Base-by-base conservation (phyloP, 2,113 vertebrate species). In the Misgurnus anguillicaudatus region DNA sequence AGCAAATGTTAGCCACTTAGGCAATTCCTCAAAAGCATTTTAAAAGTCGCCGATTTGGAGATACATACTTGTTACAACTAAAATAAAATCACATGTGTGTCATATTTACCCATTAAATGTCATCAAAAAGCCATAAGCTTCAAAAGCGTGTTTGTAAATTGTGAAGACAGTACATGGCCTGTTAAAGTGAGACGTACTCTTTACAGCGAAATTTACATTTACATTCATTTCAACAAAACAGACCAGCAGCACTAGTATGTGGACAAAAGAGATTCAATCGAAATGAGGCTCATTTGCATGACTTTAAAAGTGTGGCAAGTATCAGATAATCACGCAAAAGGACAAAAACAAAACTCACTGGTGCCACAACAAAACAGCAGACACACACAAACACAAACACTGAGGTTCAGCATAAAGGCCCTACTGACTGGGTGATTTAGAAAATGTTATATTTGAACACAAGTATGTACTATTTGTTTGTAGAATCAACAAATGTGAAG, bases 291-390 rank as follows among this genome's bases (percentile, higher is more conserved):
- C 14, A 74, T 74, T 74, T 62, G 72, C 72, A 48, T 74, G 72
- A 62, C 57, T 74, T 47, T 47, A 74, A n/a, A 48, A 77, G 69
- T 75, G 71, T 69, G 38, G 51, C 65, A 9, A 1, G 9, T 57
- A 58, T 17, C 51, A 51, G 70, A 65, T 48, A n/a, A 47, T 60
- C 55, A 17, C 0, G 57, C 39, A 69, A 77, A 77, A 48, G 72
- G 17, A 17, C 17, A 11, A 1, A 14, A 61, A 65, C 45, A 65
- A 61, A 19, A 8, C 19, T 51, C 53, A 31, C 53, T 31, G 19
- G 47, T 61, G 48, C 68, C 72, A 74, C 72, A 36, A 21, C 57
- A 68, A 73, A 55, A 39, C 70, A 79, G 10, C 31, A 76, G 71
- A 62, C 36, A 75, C 21, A 39, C 61, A 76, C 77, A 83, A 75